Evolutionary conservation across 2,113 vertebrate species (phyloP).

Genomic region (Octodon degus): DNA sequence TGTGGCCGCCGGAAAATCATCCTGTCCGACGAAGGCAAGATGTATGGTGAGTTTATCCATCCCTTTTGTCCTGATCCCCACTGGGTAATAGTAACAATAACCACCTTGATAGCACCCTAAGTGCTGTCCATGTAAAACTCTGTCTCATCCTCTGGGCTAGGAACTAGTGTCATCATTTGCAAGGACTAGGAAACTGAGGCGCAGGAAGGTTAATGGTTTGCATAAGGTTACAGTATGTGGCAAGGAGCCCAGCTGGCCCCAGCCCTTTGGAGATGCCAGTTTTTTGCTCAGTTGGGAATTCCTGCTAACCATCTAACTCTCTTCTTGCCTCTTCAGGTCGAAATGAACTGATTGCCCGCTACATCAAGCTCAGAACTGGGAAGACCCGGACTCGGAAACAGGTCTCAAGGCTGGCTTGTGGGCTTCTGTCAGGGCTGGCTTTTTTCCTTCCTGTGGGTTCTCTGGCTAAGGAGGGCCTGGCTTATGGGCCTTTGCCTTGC

Average conservation of each 20-base stretch:
- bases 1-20: conserved; percentile 81
- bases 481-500: not conserved
- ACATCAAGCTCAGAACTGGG: conserved; percentile 96
- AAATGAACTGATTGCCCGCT: conserved; percentile 97
- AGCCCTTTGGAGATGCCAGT: not conserved
- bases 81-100: not conserved
- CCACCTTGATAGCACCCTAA: not conserved
- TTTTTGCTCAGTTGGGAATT: not conserved
- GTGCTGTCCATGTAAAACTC: not conserved
- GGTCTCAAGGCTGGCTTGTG: conserved; percentile 82
- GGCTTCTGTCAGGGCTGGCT: not conserved
- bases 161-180: not conserved
- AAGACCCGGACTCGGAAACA: conserved; percentile 98
- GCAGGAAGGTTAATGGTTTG: not conserved
- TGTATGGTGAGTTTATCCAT: conserved; percentile 90
- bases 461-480: not conserved
- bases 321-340: conserved; percentile 87
- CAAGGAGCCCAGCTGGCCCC: not conserved
- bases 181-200: not conserved
- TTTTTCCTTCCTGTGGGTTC: not conserved
- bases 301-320: conserved; percentile 12
- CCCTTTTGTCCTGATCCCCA: not conserved
- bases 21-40: conserved; percentile 89
- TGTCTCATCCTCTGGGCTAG: not conserved
- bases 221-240: not conserved